A percentile compares a stretch with the other conserved stretches of the same genome.
These are phyloP conservation scores for Neuroterus valhalla DNA, from an alignment of 1,140 invertebrate species.

Conservation along the genomic window DNA sequence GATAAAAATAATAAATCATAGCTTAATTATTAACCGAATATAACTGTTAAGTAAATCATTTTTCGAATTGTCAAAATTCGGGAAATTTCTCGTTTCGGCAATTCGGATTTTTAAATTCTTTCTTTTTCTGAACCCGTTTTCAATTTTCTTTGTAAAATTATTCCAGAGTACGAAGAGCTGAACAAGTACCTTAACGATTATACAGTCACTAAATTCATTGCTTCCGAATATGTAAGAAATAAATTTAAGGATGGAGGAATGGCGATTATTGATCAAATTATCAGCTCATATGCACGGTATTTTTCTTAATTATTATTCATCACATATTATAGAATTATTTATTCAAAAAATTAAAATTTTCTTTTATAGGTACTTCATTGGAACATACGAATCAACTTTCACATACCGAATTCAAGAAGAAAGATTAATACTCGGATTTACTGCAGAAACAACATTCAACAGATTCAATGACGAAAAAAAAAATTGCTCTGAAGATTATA, in stretches of 20 bases:
- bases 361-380: conserved; percentile 85
- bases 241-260: conserved; percentile 89
- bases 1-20: too few relatives aligned
- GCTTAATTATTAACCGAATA: too few relatives aligned
- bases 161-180: conserved; percentile 76
- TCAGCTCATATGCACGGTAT: conserved; percentile 89
- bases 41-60: too few relatives aligned
- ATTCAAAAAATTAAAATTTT: conserved; percentile 29
- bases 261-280: conserved; percentile 97
- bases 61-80: too few relatives aligned
- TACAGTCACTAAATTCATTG: conserved; percentile 74
- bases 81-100: too few relatives aligned
- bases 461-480: conserved; percentile 82
- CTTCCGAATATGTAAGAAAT: conserved; percentile 67
- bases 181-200: conserved; percentile 70
- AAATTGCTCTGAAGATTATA: conserved; percentile 56
- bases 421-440: conserved; percentile 94
- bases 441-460: conserved; percentile 90
- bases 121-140: too few relatives aligned
- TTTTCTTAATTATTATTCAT: conserved; percentile 36
- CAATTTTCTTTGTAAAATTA: neutral
- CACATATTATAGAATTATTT: too few relatives aligned
- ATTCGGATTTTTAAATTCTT: too few relatives aligned
- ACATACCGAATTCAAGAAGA: conserved; percentile 98
- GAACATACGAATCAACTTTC: conserved; percentile 96